Evolutionary conservation across 2,888 invertebrate genomes (phyloP).

Genomic region (Sylvicola fuscatus): DNA sequence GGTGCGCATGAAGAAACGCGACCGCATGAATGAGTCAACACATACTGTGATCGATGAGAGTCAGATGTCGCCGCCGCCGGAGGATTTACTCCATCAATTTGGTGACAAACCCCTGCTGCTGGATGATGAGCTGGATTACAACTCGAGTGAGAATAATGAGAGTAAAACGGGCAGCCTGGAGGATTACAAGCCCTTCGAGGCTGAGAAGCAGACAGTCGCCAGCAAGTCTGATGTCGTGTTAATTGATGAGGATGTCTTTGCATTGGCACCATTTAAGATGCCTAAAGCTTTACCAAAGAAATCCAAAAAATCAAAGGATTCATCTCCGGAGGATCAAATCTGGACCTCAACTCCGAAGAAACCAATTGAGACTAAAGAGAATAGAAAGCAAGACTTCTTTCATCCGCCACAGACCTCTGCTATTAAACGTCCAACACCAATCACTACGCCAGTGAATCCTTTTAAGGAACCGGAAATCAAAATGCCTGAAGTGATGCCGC

Average conservation of each 20-base stretch:
- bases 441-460: not conserved
- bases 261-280: slow-evolving; percentile 41
- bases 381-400: too few relatives aligned
- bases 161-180: slow-evolving; percentile 10
- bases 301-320: slow-evolving; percentile 2
- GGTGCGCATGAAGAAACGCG: slow-evolving; percentile 27
- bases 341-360: slow-evolving; percentile 23
- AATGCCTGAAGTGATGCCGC: not conserved
- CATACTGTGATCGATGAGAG: slow-evolving; percentile 24
- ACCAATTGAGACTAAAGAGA: not conserved
- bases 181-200: slow-evolving; percentile 12
- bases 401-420: not conserved
- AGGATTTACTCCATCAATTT: slow-evolving; percentile 50
- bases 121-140: slow-evolving; percentile 56
- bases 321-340: slow-evolving; percentile 4
- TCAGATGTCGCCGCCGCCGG: slow-evolving; percentile 27
- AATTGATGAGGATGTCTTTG: slow-evolving; percentile 35
- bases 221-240: slow-evolving; percentile 9
- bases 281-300: slow-evolving; percentile 14
- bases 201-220: not conserved
- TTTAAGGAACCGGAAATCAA: not conserved
- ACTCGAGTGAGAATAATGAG: slow-evolving; percentile 22
- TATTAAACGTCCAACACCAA: slow-evolving; percentile 1
- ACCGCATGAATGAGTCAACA: slow-evolving; percentile 17
- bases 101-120: slow-evolving; percentile 53